Conservation (phyloP, 2,888 invertebrate species). For the Scaeva pyrastri region DNA sequence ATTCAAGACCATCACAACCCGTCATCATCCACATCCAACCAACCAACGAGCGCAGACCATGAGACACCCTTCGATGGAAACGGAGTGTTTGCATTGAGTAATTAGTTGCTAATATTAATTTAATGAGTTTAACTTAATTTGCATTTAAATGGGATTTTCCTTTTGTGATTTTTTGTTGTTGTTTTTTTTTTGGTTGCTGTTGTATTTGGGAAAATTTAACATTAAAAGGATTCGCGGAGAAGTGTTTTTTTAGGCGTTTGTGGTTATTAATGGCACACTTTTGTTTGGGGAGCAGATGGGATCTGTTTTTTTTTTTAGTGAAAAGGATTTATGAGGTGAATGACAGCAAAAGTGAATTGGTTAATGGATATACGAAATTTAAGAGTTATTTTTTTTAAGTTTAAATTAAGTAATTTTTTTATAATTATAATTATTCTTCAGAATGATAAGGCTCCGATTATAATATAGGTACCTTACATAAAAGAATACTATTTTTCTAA, state of each 20-base stretch:
- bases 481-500: no score
- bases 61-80: conserved; percentile 49
- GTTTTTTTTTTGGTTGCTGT: neutral
- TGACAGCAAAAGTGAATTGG: conserved; percentile 19
- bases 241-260: conserved; percentile 28
- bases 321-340: conserved; percentile 53
- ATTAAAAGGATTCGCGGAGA: conserved; percentile 45
- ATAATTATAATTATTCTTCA: no score
- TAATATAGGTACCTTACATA: no score
- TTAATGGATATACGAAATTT: neutral
- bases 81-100: conserved; percentile 70
- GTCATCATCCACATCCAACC: conserved; percentile 8
- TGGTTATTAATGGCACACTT: conserved; percentile 64
- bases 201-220: conserved; percentile 14
- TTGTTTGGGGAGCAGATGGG: conserved; percentile 48
- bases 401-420: neutral
- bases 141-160: conserved; percentile 69
- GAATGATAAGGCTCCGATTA: no score
- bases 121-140: conserved; percentile 76
- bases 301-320: conserved; percentile 5
- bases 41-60: neutral
- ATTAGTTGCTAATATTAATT: conserved; percentile 76
- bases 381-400: neutral
- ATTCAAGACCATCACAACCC: conserved; percentile 35
- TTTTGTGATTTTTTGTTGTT: conserved; percentile 10